Conservation (phyloP, 2,888 invertebrate genomes). For the Drosophila subsilvestris region DNA sequence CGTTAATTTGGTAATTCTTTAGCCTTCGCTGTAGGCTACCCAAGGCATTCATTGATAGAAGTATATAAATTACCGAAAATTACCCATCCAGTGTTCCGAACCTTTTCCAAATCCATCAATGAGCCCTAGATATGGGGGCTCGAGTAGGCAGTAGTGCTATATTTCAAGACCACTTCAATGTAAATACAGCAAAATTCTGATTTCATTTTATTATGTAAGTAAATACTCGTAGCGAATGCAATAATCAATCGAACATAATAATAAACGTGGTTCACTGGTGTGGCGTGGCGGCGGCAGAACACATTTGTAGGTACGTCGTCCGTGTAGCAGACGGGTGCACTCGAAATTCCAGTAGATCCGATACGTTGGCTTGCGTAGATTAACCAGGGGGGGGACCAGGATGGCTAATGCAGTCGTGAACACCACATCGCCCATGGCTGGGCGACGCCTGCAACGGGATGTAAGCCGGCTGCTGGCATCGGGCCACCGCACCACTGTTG, state of each 20-base stretch:
- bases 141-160: slow-evolving; percentile 48
- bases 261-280: background rate
- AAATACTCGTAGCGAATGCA: slow-evolving; percentile 1
- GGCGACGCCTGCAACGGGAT: slow-evolving; percentile 65
- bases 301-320: slow-evolving; percentile 62
- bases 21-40: too few relatives aligned
- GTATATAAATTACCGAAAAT: background rate
- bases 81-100: background rate
- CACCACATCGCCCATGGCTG: slow-evolving; percentile 66
- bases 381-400: slow-evolving; percentile 27
- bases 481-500: slow-evolving; percentile 52
- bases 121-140: background rate
- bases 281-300: background rate
- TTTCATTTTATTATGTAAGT: slow-evolving; percentile 66
- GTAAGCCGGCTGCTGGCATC: slow-evolving; percentile 61
- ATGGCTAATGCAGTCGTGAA: slow-evolving; percentile 68
- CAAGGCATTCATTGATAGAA: background rate
- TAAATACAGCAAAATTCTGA: slow-evolving; percentile 56
- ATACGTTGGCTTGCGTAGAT: slow-evolving; percentile 52
- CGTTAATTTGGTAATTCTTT: too few relatives aligned
- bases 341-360: slow-evolving; percentile 66
- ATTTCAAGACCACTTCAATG: slow-evolving; percentile 48
- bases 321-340: slow-evolving; percentile 69
- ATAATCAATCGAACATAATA: background rate
- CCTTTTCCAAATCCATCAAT: background rate